Evolutionary conservation across 2,113 vertebrate genomes (phyloP).

Genomic region (Salvelinus fontinalis): DNA sequence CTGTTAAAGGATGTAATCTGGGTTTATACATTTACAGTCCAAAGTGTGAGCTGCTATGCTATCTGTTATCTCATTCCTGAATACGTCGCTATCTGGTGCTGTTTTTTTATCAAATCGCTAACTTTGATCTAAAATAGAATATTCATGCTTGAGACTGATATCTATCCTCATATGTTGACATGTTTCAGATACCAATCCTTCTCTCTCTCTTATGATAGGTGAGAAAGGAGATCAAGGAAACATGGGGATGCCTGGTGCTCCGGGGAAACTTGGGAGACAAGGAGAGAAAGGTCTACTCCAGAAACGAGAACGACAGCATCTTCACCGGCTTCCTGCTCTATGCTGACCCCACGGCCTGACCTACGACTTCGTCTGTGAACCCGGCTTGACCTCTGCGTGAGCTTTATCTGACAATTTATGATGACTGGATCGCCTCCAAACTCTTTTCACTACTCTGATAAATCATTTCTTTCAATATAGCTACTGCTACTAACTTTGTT

Average conservation of each 20-base stretch:
- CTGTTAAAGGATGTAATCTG: no score
- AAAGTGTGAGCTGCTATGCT: no score
- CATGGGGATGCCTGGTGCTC: constrained; percentile 75
- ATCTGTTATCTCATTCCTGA: no score
- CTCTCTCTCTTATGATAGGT: constrained; percentile 67
- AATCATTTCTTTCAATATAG: background rate
- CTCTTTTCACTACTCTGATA: constrained; percentile 36
- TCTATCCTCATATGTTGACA: no score
- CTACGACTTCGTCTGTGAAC: constrained; percentile 25
- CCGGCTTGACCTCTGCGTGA: background rate
- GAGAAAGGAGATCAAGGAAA: constrained; percentile 85
- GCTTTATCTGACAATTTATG: background rate
- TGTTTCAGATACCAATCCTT: no score
- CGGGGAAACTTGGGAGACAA: constrained; percentile 83
- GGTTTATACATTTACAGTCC: no score
- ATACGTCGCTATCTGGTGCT: no score
- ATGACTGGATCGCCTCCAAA: constrained; percentile 5
- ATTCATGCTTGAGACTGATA: no score
- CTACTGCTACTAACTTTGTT: constrained; percentile 15
- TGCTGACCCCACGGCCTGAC: constrained; percentile 64
- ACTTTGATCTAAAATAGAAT: no score
- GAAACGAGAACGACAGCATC: constrained; percentile 88
- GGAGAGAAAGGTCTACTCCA: constrained; percentile 89
- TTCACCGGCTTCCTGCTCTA: constrained; percentile 94
- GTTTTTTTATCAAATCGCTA: no score